Evolutionary conservation across 2,113 vertebrate species (phyloP).

Genomic region (Sturnus vulgaris): DNA sequence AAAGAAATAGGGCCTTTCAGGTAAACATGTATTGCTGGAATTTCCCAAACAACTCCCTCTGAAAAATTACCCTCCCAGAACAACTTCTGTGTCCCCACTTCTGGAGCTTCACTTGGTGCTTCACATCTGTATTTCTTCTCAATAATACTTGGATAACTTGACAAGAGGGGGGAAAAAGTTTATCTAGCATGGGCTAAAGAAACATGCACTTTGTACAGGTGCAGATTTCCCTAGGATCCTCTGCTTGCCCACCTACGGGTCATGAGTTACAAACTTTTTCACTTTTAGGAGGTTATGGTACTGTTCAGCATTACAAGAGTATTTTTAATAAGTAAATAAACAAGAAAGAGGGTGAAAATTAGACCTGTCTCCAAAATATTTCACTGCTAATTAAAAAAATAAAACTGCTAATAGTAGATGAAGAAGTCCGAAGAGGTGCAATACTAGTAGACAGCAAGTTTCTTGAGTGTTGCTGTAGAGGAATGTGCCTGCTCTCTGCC

Average conservation of each 20-base stretch:
- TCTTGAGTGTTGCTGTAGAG: neutral
- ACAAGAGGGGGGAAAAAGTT: neutral
- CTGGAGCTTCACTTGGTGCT: neutral
- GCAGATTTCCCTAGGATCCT: neutral
- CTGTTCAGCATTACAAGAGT: neutral
- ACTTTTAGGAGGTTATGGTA: constrained; percentile 7
- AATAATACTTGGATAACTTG: neutral
- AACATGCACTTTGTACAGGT: neutral
- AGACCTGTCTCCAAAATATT: neutral
- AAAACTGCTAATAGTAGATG: neutral
- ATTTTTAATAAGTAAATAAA: neutral
- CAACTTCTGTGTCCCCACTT: neutral
- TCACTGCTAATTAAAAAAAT: neutral
- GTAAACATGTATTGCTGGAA: neutral
- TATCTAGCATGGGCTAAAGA: neutral
- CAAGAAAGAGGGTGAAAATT: constrained; percentile 2
- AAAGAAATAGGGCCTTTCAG: constrained; percentile 1
- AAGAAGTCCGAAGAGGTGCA: neutral
- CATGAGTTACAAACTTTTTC: neutral
- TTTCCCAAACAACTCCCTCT: neutral
- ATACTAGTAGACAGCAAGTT: neutral
- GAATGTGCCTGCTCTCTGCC: neutral
- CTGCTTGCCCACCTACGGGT: neutral
- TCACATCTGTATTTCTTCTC: neutral
- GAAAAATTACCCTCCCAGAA: neutral